Conservation (phyloP, 2,888 invertebrate genomes). For the Rhagophthalmus giganteus region DNA sequence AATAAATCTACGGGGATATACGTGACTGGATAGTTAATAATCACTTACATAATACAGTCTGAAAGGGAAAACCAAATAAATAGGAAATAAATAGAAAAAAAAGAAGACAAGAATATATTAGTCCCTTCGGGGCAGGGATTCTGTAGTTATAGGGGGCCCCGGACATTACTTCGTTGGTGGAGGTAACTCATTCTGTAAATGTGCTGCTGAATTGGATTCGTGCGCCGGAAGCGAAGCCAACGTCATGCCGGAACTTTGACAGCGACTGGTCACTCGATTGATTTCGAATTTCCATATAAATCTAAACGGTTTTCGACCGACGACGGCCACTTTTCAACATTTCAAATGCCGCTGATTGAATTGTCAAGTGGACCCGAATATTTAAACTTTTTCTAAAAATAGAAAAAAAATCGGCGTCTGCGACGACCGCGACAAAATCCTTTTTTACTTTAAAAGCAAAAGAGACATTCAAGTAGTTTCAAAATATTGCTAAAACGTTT, state of each 20-base stretch:
- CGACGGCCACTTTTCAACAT: constrained; percentile 44
- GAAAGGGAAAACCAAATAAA: constrained; percentile 11
- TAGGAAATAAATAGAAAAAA: constrained; percentile 12
- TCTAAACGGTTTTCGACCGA: constrained; percentile 42
- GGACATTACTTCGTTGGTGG: constrained; percentile 32
- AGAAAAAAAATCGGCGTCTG: constrained; percentile 19
- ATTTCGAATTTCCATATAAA: constrained; percentile 54
- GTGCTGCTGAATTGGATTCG: constrained; percentile 42
- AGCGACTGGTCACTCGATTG: constrained; percentile 49
- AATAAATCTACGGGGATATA: constrained; percentile 10
- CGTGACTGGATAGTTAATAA: constrained; percentile 21
- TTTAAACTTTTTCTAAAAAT: constrained; percentile 19
- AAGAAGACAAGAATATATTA: constrained; percentile 22
- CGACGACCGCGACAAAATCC: constrained; percentile 7
- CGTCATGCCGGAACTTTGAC: constrained; percentile 43
- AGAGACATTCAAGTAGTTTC: no score
- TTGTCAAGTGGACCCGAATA: constrained; percentile 38
- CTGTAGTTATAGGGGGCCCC: constrained; percentile 32
- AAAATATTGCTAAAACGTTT: no score
- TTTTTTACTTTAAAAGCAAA: constrained; percentile 3
- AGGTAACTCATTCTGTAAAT: constrained; percentile 37
- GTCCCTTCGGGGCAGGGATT: constrained; percentile 12
- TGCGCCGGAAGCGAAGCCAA: constrained; percentile 40
- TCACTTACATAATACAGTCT: constrained; percentile 8
- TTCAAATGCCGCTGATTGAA: constrained; percentile 40